Percentiles rank a stretch among this genome's conserved stretches.
Conservation (phyloP, 2,888 invertebrate genomes). For the Isotomurus palustris region DNA sequence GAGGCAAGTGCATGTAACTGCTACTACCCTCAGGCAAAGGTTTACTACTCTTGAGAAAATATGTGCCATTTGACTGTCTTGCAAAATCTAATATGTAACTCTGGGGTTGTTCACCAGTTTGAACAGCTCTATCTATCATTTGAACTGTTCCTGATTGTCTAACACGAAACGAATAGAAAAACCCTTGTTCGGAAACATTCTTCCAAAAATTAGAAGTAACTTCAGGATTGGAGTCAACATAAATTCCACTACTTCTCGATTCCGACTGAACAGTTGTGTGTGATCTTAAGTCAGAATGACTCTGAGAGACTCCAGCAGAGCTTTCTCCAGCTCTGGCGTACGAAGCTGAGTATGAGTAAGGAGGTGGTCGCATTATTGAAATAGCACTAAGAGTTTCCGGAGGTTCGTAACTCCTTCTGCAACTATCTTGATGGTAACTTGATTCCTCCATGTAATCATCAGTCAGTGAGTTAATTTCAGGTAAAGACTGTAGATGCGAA, state of each 20-base stretch:
- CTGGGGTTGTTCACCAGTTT: constrained; percentile 28
- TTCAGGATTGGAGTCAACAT: constrained; percentile 37
- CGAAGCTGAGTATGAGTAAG: not conserved
- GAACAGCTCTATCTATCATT: constrained; percentile 44
- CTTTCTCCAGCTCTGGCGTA: not conserved
- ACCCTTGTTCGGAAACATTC: constrained; percentile 41
- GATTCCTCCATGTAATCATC: no score
- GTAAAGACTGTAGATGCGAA: no score
- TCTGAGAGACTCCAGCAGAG: not conserved
- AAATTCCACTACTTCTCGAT: constrained; percentile 20
- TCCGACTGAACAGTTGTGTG: not conserved
- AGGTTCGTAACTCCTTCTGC: no score
- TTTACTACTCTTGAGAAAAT: constrained; percentile 7
- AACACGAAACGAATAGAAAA: constrained; percentile 45
- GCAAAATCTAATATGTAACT: constrained; percentile 35
- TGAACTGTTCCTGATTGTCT: constrained; percentile 45
- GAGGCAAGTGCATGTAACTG: constrained; percentile 32
- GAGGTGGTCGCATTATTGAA: constrained; percentile 32
- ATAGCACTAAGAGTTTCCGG: constrained; percentile 34
- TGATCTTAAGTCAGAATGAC: not conserved
- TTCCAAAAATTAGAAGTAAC: constrained; percentile 41
- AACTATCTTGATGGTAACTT: no score
- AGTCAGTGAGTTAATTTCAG: no score
- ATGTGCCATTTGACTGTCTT: constrained; percentile 11
- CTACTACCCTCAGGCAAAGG: constrained; percentile 3